Base-by-base conservation (phyloP, 2,888 invertebrate species). In the Cataglyphis livida region DNA sequence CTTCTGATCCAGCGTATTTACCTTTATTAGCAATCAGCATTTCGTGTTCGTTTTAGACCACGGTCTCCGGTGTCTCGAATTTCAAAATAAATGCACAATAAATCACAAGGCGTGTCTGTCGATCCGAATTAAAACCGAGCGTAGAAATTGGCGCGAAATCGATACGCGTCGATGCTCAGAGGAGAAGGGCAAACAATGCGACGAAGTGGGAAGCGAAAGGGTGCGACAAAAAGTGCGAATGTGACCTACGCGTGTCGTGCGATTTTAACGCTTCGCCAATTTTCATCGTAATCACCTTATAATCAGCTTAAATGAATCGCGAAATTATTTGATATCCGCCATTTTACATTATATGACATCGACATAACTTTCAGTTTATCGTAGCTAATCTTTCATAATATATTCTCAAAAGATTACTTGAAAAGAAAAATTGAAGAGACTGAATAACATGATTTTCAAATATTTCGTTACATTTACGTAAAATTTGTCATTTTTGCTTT, bases 21-120 rank as follows among this genome's bases (percentile, higher is more conserved):
- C 73, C 66, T 68, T 65, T 75, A 41, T 66, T 62, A 71, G 82
- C 82, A 83, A 87, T 85, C 87, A 83, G 38, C 74, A 82, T 62
- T 68, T 66, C 78, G 82, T 82, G 78, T 70, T 74, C 66, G 66
- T 81, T 81, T 68, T 75, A 68, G 65, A 61, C 82, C 70, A 48
- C 18, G 48, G 15, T 5, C 62, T n/a, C 48, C 7, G n/a, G 44
- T 57, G 84, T 89, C 86, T 92, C 90, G 84, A 83, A 90, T 93
- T 92, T 91, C 91, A 90, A 90, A 91, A 91, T 90, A 90, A 92
- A 92, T 91, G 88, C 86, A 51, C 90, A 84, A 91, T 91, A 91
- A 92, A 91, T 90, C 90, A 51, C 48, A 84, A 87, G 88, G 86
- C 88, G 81, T 59, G 85, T 74, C 89, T 85, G 92, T 89, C 91